These are phyloP conservation scores for Eriosoma lanigerum DNA, from an alignment of 1,140 invertebrate species.

Conservation along the genomic window DNA sequence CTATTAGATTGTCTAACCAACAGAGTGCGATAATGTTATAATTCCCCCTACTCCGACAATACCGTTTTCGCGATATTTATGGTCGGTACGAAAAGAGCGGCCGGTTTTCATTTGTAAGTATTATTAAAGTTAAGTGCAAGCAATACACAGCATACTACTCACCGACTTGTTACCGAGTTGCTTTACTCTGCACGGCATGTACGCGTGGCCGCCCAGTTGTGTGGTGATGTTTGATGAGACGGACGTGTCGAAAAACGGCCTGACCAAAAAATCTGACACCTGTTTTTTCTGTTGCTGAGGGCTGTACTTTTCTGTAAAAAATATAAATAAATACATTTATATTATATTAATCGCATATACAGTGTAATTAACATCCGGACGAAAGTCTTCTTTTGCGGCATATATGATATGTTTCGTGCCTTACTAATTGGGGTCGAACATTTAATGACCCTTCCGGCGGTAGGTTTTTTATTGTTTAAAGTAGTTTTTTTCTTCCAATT, in stretches of 20 bases:
- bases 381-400: neutral
- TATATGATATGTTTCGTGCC: no score
- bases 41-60: no score
- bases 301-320: constrained; percentile 42
- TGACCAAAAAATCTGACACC: constrained; percentile 51
- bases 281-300: constrained; percentile 49
- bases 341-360: no score
- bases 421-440: constrained; percentile 45
- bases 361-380: neutral
- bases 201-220: constrained; percentile 80
- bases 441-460: constrained; percentile 19
- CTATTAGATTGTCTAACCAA: no score
- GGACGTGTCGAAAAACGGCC: constrained; percentile 63
- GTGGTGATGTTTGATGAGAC: constrained; percentile 76
- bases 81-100: no score
- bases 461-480: constrained; percentile 31
- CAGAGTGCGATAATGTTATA: no score
- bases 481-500: neutral
- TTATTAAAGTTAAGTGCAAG: no score
- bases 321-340: neutral
- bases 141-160: no score
- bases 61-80: no score
- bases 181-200: constrained; percentile 75
- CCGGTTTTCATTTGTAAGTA: no score
- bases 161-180: constrained; percentile 66